phyloP scores from a whole-genome alignment of 2,113 vertebrate species.

The Petromus typicus region DNA sequence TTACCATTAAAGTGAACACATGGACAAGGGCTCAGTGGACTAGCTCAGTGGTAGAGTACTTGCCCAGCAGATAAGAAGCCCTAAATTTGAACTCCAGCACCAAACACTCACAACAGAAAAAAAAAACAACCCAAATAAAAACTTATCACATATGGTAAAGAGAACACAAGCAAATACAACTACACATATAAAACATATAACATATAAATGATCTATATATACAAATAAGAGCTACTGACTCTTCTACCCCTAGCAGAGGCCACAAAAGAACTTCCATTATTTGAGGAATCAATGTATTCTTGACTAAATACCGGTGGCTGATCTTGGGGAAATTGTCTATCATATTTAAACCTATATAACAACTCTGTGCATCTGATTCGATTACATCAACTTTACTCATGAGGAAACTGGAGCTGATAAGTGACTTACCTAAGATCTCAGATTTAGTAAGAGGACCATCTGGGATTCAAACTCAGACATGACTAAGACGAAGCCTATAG shows the following conservation, averaged over 20 bases:
- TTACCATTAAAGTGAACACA: conserved; percentile 62
- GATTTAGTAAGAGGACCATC: neutral
- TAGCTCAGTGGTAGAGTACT: neutral
- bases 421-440: conserved; percentile 16
- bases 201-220: conserved; percentile 49
- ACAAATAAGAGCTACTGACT: conserved; percentile 22
- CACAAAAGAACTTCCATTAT: neutral
- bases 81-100: neutral
- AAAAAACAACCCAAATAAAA: neutral
- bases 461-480: conserved; percentile 39
- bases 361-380: neutral
- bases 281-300: neutral
- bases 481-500: neutral
- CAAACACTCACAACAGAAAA: neutral
- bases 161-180: conserved; percentile 47
- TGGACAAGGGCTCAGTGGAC: neutral
- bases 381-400: conserved; percentile 31
- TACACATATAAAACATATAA: conserved; percentile 30
- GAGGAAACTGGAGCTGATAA: conserved; percentile 50
- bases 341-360: neutral
- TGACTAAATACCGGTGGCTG: neutral
- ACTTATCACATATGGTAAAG: conserved; percentile 65
- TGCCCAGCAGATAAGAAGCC: too few species aligned
- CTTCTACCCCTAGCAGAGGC: neutral
- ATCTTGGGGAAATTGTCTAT: neutral